These are phyloP conservation scores for Ptilodon capucinus DNA, from an alignment of 2,888 invertebrate species.

Conservation along the genomic window DNA sequence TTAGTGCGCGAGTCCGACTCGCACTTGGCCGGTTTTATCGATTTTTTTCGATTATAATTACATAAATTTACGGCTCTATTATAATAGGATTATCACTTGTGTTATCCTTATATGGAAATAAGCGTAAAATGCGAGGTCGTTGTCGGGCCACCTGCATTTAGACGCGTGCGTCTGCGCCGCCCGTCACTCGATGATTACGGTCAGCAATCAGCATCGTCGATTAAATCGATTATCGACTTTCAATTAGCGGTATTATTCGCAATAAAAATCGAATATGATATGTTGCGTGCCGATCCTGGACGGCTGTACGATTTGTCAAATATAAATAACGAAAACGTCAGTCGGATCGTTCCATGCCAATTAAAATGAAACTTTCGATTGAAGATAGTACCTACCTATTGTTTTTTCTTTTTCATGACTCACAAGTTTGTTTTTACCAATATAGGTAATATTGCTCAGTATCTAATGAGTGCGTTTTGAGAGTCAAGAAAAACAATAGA, in stretches of 20 bases:
- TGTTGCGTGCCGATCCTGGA: slow-evolving; percentile 21
- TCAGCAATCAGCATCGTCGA: slow-evolving; percentile 30
- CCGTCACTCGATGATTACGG: slow-evolving; percentile 28
- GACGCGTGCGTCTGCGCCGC: slow-evolving; percentile 24
- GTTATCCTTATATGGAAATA: slow-evolving; percentile 26
- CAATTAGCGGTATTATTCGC: slow-evolving; percentile 35
- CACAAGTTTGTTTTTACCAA: too few relatives aligned
- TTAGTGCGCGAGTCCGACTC: too few relatives aligned
- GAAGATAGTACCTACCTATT: not conserved
- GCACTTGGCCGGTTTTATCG: too few relatives aligned
- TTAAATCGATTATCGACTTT: slow-evolving; percentile 46
- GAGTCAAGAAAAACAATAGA: too few relatives aligned
- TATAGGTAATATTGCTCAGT: too few relatives aligned
- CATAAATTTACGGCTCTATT: slow-evolving; percentile 20
- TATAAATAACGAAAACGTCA: slow-evolving; percentile 4
- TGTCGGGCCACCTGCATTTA: slow-evolving; percentile 38
- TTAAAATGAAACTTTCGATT: slow-evolving; percentile 10
- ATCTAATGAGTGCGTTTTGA: too few relatives aligned
- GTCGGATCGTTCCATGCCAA: slow-evolving; percentile 4
- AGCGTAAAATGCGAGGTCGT: slow-evolving; percentile 32
- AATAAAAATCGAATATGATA: slow-evolving; percentile 27
- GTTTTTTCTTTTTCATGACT: too few relatives aligned
- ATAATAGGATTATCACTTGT: slow-evolving; percentile 22
- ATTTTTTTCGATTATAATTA: slow-evolving; percentile 27
- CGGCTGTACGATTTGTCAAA: slow-evolving; percentile 20